Evolutionary conservation across 1,140 invertebrate species (phyloP).

Genomic region (Drosophila ohnishii): DNA sequence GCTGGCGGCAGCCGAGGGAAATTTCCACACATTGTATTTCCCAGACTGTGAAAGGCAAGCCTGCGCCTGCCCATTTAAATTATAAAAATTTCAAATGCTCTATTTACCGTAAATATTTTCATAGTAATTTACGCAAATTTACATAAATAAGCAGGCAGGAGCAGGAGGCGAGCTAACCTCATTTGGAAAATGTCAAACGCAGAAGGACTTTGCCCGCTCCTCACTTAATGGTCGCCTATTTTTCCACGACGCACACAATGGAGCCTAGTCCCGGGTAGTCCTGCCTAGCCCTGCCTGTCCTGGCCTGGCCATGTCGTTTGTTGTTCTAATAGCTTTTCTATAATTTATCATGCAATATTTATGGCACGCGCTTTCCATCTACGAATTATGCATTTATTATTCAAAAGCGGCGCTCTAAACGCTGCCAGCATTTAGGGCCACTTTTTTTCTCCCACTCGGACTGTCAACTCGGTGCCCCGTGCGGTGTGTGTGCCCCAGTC

Average conservation of each 20-base stretch:
- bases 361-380: conserved; percentile 79
- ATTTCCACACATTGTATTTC: conserved; percentile 44
- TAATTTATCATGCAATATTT: conserved; percentile 81
- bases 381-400: conserved; percentile 80
- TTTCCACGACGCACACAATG: conserved; percentile 48
- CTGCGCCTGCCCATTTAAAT: conserved; percentile 54
- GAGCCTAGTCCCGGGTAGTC: conserved; percentile 26
- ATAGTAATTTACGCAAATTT: conserved; percentile 79
- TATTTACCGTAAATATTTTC: conserved; percentile 80
- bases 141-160: conserved; percentile 66
- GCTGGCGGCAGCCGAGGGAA: conserved; percentile 40
- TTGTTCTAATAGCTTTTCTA: conserved; percentile 80
- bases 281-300: conserved; percentile 4
- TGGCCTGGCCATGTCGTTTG: conserved; percentile 56
- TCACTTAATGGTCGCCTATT: conserved; percentile 57
- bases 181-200: conserved; percentile 80
- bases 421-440: conserved; percentile 67
- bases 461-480: conserved; percentile 8
- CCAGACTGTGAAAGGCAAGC: conserved; percentile 31
- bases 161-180: conserved; percentile 51
- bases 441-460: conserved; percentile 27
- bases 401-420: conserved; percentile 61
- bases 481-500: conserved; percentile 8
- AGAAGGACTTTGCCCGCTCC: conserved; percentile 37
- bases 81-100: conserved; percentile 76